phyloP scores from a whole-genome alignment of 2,888 invertebrate species.

The Prenolepis imparis region DNA sequence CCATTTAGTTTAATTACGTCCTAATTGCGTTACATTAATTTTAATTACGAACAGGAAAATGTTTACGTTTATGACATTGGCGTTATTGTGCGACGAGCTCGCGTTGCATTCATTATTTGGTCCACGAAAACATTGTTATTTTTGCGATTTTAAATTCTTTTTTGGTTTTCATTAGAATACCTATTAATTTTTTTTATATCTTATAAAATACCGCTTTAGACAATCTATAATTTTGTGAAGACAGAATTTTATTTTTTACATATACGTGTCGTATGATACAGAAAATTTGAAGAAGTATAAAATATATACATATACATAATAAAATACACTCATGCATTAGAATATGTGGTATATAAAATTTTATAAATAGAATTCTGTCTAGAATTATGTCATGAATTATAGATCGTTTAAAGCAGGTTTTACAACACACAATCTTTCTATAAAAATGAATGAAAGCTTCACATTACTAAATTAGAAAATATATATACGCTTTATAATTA shows the following conservation, averaged over 20 bases:
- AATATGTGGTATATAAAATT: neutral
- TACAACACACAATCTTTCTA: neutral
- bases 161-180: constrained; percentile 1
- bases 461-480: neutral
- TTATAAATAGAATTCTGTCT: neutral
- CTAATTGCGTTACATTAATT: constrained; percentile 73
- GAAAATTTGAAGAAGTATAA: neutral
- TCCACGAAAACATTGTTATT: constrained; percentile 1
- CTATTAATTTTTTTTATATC: neutral
- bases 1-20: constrained; percentile 69
- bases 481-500: neutral
- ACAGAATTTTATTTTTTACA: neutral
- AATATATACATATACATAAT: neutral
- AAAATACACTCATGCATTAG: neutral
- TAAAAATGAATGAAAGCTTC: neutral
- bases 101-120: constrained; percentile 52
- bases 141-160: constrained; percentile 3
- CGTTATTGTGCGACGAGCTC: constrained; percentile 46
- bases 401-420: neutral
- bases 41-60: constrained; percentile 67
- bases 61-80: constrained; percentile 51
- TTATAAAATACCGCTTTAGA: neutral
- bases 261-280: neutral
- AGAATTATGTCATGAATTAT: neutral
- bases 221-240: neutral